phyloP scores from a whole-genome alignment of 2,888 invertebrate species.

The Nemapogon koenigi region DNA sequence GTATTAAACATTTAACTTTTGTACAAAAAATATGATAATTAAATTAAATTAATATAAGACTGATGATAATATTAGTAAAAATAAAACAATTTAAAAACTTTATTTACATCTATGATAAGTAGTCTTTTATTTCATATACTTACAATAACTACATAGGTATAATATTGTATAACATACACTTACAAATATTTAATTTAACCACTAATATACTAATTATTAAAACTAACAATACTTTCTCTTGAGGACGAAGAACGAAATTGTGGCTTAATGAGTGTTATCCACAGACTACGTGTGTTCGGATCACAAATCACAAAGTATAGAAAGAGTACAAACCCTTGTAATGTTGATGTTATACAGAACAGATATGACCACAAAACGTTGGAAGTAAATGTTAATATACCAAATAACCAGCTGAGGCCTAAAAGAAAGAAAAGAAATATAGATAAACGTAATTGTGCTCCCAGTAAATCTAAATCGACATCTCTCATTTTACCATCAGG shows the following conservation, averaged over 20 bases:
- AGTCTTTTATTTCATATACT: too few species aligned
- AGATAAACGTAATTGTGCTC: conserved; percentile 61
- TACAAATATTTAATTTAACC: too few species aligned
- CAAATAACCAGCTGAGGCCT: conserved; percentile 69
- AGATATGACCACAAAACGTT: conserved; percentile 64
- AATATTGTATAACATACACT: too few species aligned
- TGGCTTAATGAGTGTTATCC: conserved; percentile 48
- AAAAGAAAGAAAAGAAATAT: conserved; percentile 66
- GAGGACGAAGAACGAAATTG: conserved; percentile 30
- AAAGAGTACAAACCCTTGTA: conserved; percentile 69
- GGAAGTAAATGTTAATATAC: conserved; percentile 57
- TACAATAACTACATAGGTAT: too few species aligned
- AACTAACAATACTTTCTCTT: conserved; percentile 39
- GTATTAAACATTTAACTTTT: too few species aligned
- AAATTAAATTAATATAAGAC: too few species aligned
- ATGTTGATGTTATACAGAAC: conserved; percentile 67
- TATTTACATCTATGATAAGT: too few species aligned
- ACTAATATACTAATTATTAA: conserved; percentile 27
- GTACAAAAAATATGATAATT: too few species aligned
- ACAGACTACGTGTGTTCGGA: conserved; percentile 56
- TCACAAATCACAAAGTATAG: conserved; percentile 67
- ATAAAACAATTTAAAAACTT: too few species aligned
- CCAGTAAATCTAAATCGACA: conserved; percentile 37
- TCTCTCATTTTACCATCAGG: conserved; percentile 55
- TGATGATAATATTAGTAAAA: too few species aligned